Percentiles rank a stretch among this genome's conserved stretches.
phyloP scores from a whole-genome alignment of 2,888 invertebrate species.

The Chalcosyrphus nemorum region DNA sequence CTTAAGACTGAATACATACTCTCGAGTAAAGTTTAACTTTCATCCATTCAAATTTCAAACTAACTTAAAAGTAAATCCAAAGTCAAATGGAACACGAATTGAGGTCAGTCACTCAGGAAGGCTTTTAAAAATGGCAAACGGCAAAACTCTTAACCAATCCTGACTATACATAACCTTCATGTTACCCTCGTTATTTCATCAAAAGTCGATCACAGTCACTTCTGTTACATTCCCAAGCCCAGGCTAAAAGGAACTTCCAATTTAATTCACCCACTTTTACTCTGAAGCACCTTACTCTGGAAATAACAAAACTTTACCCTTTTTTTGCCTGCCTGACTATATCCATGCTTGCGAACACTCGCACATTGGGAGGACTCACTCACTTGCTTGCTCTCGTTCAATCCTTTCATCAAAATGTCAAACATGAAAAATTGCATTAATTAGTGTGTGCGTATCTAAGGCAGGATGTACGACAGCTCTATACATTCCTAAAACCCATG shows the following conservation, averaged over 20 bases:
- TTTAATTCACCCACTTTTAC: neutral
- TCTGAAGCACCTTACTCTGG: neutral
- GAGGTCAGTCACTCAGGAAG: too few species aligned
- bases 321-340: neutral
- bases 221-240: neutral
- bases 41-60: too few species aligned
- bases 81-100: too few species aligned
- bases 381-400: neutral
- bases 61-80: too few species aligned
- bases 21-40: too few species aligned
- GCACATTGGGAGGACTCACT: neutral
- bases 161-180: neutral
- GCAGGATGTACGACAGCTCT: neutral
- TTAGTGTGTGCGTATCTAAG: constrained; percentile 34
- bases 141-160: neutral
- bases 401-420: constrained; percentile 57
- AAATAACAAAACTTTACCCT: neutral
- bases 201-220: neutral
- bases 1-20: too few species aligned
- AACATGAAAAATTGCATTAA: constrained; percentile 67
- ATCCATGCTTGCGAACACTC: neutral
- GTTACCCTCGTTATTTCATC: neutral
- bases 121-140: too few species aligned
- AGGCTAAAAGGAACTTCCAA: neutral
- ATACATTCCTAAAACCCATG: neutral